Evolutionary conservation across 2,888 invertebrate genomes (phyloP), one percentile per base, ranked within the genome.

Genomic region (Nineta flava): DNA sequence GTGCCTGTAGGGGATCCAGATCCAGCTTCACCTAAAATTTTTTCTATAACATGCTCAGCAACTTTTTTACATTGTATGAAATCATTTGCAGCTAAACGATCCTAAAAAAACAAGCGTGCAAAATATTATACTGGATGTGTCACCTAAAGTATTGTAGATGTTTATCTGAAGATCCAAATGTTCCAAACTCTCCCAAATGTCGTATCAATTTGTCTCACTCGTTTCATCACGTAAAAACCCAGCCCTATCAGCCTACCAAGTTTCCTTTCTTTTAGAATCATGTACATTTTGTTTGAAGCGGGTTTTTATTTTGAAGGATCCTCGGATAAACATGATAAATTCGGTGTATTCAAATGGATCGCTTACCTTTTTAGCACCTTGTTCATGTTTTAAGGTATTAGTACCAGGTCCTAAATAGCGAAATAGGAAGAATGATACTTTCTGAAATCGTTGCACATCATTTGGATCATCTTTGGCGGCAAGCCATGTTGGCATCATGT

Each of bases 41-140:
- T 99, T 64, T 97, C 97, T 50, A 93, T 84, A 9, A 99, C 95
- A 63, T 99, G 97, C 63, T 99, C 99, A 16, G 96, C 93, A 1
- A 99, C 96, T 71, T 99, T 99, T 35, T 96, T 82, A 60, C 97
- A 92, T 69, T 95, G 96, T 59, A 99, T 91, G 70, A 99, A 97
- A 69, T 99, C 99, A 63, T 96, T 99, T 2, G 99, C 99, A 51
- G 96, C 93, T 56, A 99, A 72, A 13, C 97, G 83, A 68, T 99
- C 99, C 79, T 96, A 74, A 56, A 63, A 69, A 60, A 52, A 40
- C 51, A 52, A 51, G 53, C 45, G 53, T 7, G 5, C 4, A 40
- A 40, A 7, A 6, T 40, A 40, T 26, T 16, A 43, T n/a, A n/a
- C n/a, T n/a, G n/a, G n/a, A n/a, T n/a, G n/a, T n/a, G n/a, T n/a